Conservation (phyloP, 2,113 vertebrate species). For the Herpailurus yagouaroundi region DNA sequence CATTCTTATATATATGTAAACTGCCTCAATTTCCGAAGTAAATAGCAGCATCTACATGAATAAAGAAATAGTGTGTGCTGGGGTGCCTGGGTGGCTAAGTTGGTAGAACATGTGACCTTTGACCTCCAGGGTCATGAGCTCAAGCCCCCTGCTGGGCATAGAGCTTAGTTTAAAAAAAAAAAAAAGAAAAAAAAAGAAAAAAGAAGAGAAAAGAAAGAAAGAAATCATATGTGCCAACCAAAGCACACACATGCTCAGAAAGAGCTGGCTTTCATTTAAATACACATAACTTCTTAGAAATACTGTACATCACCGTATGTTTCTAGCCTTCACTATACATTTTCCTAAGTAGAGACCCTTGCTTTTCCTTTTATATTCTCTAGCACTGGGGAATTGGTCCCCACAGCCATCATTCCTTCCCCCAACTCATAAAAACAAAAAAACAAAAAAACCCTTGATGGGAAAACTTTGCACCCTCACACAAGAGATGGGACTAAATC, state of each 20-base stretch:
- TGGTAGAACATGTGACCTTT: background rate
- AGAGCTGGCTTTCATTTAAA: background rate
- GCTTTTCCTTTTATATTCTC: background rate
- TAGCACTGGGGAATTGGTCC: background rate
- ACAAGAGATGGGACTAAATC: background rate
- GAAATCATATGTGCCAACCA: background rate
- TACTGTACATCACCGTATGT: background rate
- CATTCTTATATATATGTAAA: background rate
- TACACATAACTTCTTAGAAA: slow-evolving; percentile 6
- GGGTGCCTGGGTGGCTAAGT: background rate
- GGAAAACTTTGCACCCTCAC: background rate
- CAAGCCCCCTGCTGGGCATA: background rate
- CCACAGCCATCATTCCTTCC: background rate
- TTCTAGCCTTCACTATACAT: background rate
- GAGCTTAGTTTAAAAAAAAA: background rate
- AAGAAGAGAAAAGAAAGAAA: background rate
- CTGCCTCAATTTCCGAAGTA: background rate
- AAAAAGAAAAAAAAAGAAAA: background rate
- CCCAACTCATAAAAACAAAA: background rate
- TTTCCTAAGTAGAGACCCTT: background rate
- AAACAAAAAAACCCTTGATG: background rate
- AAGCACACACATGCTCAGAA: background rate
- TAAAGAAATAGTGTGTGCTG: background rate
- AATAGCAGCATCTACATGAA: background rate
- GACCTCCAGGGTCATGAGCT: background rate